Conservation (phyloP, 2,113 vertebrate species). For the Nycticorax nycticorax region DNA sequence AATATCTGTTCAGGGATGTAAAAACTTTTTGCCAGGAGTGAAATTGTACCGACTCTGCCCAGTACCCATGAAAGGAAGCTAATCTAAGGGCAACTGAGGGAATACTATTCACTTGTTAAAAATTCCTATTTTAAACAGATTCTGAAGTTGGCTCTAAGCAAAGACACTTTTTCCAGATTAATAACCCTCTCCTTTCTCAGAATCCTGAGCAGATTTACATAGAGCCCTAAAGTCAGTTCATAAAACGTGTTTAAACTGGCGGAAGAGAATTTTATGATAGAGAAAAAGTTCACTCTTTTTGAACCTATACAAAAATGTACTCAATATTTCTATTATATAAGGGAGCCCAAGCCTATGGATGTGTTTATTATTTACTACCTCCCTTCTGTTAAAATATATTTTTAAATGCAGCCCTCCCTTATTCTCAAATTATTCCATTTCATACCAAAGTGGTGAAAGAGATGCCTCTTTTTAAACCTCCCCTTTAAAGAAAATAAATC, state of each 20-base stretch:
- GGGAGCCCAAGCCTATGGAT: background rate
- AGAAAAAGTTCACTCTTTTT: background rate
- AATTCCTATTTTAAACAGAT: conserved; percentile 31
- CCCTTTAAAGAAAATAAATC: conserved; percentile 21
- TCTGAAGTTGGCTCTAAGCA: conserved; percentile 4
- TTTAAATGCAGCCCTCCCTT: background rate
- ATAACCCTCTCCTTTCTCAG: conserved; percentile 25
- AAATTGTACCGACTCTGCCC: conserved; percentile 11
- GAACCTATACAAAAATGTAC: background rate
- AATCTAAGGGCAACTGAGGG: conserved; percentile 29
- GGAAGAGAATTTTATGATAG: background rate
- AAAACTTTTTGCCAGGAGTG: conserved; percentile 33
- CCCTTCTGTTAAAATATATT: background rate
- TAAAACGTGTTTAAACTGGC: background rate
- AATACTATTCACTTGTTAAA: conserved; percentile 48
- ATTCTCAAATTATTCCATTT: background rate
- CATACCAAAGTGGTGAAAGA: background rate
- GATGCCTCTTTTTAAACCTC: background rate
- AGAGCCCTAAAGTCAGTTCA: conserved; percentile 30
- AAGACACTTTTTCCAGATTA: conserved; percentile 36
- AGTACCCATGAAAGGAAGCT: conserved; percentile 16
- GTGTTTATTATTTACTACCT: background rate
- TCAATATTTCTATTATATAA: background rate
- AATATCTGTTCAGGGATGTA: conserved; percentile 46
- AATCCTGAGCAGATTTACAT: conserved; percentile 30